These are phyloP conservation scores for Mungos mungo DNA, from an alignment of 2,113 vertebrate species.

Conservation along the genomic window DNA sequence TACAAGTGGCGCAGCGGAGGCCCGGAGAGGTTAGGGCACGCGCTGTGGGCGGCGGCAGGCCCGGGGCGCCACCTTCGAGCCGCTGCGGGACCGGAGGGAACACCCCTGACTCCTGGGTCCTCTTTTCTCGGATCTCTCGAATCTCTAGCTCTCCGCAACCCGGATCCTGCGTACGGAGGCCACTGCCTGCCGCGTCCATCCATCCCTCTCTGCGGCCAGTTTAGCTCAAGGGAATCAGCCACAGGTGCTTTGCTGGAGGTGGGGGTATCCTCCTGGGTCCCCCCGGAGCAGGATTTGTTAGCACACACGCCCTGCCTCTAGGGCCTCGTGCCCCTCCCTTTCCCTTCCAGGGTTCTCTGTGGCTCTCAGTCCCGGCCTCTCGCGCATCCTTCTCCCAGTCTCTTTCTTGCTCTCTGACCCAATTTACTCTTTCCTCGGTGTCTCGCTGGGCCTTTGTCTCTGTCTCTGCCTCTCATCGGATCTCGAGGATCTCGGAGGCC, in stretches of 20 bases:
- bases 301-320: neutral
- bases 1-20: neutral
- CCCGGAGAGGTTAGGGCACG: neutral
- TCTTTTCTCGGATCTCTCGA: neutral
- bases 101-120: neutral
- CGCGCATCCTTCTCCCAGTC: neutral
- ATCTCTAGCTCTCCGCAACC: neutral
- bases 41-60: neutral
- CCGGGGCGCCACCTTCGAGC: too few relatives aligned
- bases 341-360: accelerated
- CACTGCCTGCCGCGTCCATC: neutral
- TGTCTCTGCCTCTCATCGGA: neutral
- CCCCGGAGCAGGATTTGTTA: neutral
- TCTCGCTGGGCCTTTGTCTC: slow-evolving; percentile 13
- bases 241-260: neutral
- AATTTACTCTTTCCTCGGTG: neutral
- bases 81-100: too few relatives aligned
- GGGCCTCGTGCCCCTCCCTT: neutral
- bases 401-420: neutral
- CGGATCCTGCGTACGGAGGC: neutral
- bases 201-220: neutral
- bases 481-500: slow-evolving; percentile 15
- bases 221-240: neutral
- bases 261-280: neutral
- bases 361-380: neutral